These are phyloP conservation scores for Actinemys pallida DNA, from an alignment of 2,113 vertebrate species.

Conservation along the genomic window DNA sequence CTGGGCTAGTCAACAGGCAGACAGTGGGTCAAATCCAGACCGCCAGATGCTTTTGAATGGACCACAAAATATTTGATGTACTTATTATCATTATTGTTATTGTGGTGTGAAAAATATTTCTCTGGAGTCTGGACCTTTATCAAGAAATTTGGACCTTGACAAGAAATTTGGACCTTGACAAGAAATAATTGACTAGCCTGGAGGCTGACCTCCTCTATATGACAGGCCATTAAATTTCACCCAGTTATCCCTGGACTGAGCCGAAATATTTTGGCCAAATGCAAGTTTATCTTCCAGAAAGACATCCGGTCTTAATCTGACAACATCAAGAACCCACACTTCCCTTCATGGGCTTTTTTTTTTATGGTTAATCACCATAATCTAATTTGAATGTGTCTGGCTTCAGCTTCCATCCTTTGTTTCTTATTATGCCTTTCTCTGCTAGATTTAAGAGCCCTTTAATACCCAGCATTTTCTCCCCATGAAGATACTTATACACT, in stretches of 20 bases:
- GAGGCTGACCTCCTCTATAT: neutral
- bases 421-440: neutral
- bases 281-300: neutral
- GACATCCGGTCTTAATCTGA: neutral
- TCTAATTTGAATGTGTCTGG: neutral
- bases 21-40: neutral
- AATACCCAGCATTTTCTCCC: neutral
- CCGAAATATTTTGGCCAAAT: neutral
- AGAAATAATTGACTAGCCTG: neutral
- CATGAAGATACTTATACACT: neutral
- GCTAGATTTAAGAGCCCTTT: neutral
- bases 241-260: neutral
- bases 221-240: neutral
- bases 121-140: neutral
- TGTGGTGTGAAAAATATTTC: neutral
- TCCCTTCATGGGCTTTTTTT: neutral
- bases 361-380: neutral
- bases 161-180: neutral
- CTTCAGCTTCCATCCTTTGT: constrained; percentile 3
- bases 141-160: neutral
- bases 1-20: neutral
- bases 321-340: neutral
- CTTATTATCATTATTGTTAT: neutral
- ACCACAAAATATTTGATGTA: neutral
- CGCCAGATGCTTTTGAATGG: neutral